These are phyloP conservation scores for Falco rusticolus DNA, from an alignment of 2,797 vertebrate genomes.

Conservation along the genomic window DNA sequence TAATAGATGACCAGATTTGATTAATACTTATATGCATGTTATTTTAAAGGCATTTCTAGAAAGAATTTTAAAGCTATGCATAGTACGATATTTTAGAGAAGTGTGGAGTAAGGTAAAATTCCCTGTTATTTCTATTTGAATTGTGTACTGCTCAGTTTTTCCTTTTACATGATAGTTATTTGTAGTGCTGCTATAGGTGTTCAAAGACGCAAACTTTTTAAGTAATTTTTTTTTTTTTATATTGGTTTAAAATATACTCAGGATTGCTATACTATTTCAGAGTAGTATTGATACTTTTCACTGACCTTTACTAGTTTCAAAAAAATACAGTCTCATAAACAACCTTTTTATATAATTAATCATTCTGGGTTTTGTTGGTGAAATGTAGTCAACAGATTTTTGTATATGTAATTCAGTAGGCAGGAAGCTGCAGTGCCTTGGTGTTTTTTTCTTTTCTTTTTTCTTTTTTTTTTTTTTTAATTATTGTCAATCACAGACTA, in stretches of 20 bases:
- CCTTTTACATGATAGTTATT: background rate
- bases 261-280: background rate
- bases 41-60: background rate
- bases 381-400: background rate
- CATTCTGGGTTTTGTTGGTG: background rate
- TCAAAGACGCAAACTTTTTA: background rate
- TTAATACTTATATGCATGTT: background rate
- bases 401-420: background rate
- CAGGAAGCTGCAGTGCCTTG: background rate
- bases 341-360: background rate
- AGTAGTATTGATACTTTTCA: background rate
- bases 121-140: background rate
- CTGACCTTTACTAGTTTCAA: background rate
- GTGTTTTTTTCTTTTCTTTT: rapidly evolving
- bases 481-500: background rate
- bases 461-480: background rate
- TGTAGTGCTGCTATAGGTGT: rapidly evolving
- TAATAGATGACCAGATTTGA: background rate
- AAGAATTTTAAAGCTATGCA: background rate
- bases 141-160: background rate
- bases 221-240: background rate
- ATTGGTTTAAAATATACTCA: background rate
- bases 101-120: background rate
- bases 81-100: background rate
- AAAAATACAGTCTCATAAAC: background rate